These are phyloP conservation scores for Onychostruthus taczanowskii DNA, from an alignment of 2,113 vertebrate genomes.

Conservation along the genomic window DNA sequence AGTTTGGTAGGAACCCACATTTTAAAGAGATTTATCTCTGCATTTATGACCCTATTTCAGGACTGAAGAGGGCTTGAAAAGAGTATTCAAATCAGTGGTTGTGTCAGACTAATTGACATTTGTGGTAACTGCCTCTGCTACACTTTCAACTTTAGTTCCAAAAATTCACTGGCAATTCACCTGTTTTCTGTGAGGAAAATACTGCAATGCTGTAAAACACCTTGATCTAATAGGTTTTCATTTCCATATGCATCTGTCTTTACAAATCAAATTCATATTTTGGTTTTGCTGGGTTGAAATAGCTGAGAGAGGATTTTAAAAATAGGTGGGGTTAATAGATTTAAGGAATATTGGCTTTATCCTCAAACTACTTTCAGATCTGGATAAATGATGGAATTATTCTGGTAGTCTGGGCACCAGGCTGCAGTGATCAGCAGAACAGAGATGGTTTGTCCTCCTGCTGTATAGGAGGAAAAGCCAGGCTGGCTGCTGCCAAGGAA, in stretches of 20 bases:
- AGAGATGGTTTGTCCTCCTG: neutral
- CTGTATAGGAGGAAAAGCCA: neutral
- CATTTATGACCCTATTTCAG: neutral
- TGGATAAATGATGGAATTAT: neutral
- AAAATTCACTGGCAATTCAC: neutral
- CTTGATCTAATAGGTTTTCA: neutral
- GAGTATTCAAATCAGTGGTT: neutral
- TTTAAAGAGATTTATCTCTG: neutral
- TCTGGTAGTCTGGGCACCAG: neutral
- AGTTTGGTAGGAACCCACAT: neutral
- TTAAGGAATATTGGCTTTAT: neutral
- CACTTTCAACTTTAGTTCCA: neutral
- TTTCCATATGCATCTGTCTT: neutral
- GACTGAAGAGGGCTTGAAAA: neutral
- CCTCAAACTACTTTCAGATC: neutral
- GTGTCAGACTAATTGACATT: neutral
- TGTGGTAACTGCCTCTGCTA: neutral
- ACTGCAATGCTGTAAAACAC: neutral
- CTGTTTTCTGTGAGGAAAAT: neutral
- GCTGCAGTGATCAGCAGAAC: neutral
- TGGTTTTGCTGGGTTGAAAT: neutral
- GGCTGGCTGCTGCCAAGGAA: neutral
- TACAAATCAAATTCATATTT: neutral
- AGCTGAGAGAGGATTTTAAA: neutral
- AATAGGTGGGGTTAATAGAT: neutral